Conservation (phyloP, 1,140 invertebrate species). For the Hylyphantes graminicola region DNA sequence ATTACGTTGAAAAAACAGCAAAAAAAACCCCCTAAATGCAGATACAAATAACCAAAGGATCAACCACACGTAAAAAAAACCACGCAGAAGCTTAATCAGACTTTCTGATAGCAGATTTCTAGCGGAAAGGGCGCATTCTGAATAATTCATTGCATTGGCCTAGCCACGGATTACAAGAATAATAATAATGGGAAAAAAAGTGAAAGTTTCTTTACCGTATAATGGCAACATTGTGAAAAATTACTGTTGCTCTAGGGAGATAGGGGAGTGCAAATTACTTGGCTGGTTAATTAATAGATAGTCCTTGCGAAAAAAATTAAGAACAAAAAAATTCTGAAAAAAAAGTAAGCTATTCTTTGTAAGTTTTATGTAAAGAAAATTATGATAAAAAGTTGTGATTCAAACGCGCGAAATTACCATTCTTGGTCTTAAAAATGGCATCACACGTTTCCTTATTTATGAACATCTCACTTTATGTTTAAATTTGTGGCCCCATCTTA, state of each 20-base stretch:
- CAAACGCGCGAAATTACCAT: no score
- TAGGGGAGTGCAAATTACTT: slow-evolving; percentile 37
- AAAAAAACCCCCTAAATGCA: no score
- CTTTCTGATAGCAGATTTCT: slow-evolving; percentile 55
- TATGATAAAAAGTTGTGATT: no score
- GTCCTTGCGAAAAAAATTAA: neutral
- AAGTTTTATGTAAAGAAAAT: no score
- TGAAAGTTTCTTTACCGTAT: neutral
- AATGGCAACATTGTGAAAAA: slow-evolving; percentile 40
- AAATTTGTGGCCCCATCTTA: no score
- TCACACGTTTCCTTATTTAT: no score
- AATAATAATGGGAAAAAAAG: slow-evolving; percentile 12
- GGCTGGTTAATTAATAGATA: slow-evolving; percentile 47
- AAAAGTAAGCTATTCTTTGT: no score
- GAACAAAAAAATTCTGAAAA: no score
- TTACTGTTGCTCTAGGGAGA: slow-evolving; percentile 23
- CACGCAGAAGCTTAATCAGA: slow-evolving; percentile 40
- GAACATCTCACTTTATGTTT: no score
- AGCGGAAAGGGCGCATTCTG: slow-evolving; percentile 39
- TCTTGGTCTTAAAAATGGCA: no score
- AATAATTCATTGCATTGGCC: slow-evolving; percentile 45
- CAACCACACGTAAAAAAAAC: neutral
- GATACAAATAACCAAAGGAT: no score
- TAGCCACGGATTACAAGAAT: neutral
- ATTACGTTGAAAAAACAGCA: no score